Evolutionary conservation across 2,113 vertebrate genomes (phyloP).

Genomic region (Hyperopisus bebe): DNA sequence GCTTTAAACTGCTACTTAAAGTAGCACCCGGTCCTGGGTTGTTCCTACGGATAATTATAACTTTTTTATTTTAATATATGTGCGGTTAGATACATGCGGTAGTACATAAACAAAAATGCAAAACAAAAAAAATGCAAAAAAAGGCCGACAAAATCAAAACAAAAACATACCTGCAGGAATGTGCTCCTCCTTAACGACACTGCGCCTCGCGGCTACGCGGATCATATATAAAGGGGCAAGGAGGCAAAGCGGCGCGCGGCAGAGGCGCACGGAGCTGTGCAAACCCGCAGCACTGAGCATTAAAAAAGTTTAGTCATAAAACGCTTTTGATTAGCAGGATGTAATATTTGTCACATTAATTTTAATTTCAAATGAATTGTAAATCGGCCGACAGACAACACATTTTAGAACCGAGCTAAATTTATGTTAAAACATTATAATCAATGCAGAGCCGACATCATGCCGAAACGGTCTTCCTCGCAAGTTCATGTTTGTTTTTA

Average conservation of each 20-base stretch:
- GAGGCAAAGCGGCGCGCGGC: neutral
- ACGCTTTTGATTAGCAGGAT: neutral
- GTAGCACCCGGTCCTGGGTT: neutral
- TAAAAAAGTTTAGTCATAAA: neutral
- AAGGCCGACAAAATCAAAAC: neutral
- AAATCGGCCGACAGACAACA: neutral
- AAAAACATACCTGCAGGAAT: neutral
- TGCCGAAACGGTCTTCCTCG: neutral
- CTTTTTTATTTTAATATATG: neutral
- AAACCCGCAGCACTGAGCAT: neutral
- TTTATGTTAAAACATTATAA: neutral
- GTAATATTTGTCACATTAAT: neutral
- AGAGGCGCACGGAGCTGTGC: neutral
- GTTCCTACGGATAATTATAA: neutral
- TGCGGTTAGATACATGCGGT: neutral
- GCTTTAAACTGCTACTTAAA: neutral
- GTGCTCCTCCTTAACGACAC: neutral
- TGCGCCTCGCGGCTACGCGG: neutral
- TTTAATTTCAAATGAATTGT: no score
- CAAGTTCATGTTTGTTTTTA: neutral
- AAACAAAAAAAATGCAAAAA: neutral
- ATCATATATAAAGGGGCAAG: neutral
- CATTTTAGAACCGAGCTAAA: neutral
- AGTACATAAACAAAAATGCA: no score
- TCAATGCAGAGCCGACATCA: neutral